Evolutionary conservation across 1,140 invertebrate species (phyloP), one percentile per base, ranked within the genome.

Genomic region (Hylyphantes graminicola): DNA sequence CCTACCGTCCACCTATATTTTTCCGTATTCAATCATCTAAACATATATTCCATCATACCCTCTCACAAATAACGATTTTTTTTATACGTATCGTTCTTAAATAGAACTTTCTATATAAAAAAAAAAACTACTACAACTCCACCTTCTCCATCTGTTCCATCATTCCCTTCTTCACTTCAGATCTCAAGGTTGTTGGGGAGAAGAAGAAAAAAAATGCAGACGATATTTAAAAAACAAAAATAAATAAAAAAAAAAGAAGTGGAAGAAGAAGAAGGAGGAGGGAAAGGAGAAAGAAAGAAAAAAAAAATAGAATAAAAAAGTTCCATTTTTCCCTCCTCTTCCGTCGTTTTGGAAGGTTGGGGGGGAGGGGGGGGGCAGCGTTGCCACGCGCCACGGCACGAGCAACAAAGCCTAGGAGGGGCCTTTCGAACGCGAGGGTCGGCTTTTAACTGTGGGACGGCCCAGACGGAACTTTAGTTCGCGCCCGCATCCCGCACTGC

Each of bases 371-470:
- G 53, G 17, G 59, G 53, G 54, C 35, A 59, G 61, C 80, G 72
- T 63, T 51, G 48, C 51, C 10, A 19, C 50, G 13, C n/a, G 63
- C 64, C 19, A 35, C 50, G 80, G 64, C 82, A 77, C 82, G 82
- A 76, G 73, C 63, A 67, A 68, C 63, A 77, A 76, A 72, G 67
- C 65, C 53, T 13, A 35, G 63, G 82, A 74, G 77, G 82, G 82
- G 82, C 64, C 82, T 77, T 64, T 76, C 70, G 74, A 85, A 70
- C 54, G 21, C 51, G 19, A 15, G 19, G 70, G 51, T 61, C 50
- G 82, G 73, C 77, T 85, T 83, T 85, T 85, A 85, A 85, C 73
- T 55, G 82, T 76, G 67, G 82, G 74, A 35, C 68, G 81, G 54
- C 72, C 70, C 73, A 65, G 21, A 11, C 48, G 12, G 48, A 35